phyloP scores from a whole-genome alignment of 2,888 invertebrate species.

The Lasioglossum calceatum region DNA sequence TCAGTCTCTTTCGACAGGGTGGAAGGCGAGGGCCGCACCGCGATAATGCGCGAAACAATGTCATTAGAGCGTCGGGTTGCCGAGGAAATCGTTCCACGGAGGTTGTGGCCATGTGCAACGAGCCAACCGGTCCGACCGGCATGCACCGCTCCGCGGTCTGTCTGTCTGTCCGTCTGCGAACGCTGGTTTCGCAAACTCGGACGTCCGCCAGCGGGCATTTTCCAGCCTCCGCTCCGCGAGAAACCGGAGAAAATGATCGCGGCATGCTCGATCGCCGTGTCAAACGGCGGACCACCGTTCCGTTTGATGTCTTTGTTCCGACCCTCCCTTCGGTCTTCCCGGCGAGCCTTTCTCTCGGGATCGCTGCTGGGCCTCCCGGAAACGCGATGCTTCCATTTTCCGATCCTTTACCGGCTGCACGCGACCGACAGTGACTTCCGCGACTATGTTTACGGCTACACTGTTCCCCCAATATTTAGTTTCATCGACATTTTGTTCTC shows the following conservation, averaged over 20 bases:
- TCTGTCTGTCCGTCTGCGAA: not conserved
- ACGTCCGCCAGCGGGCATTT: slow-evolving; percentile 69
- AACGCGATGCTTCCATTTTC: slow-evolving; percentile 26
- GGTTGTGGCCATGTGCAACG: not conserved
- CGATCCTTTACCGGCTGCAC: not conserved
- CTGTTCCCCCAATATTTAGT: no score
- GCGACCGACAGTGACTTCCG: no score
- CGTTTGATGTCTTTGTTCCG: slow-evolving; percentile 62
- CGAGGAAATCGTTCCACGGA: slow-evolving; percentile 1
- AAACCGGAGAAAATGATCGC: slow-evolving; percentile 52
- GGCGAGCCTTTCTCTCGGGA: slow-evolving; percentile 49
- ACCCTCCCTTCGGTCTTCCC: slow-evolving; percentile 39
- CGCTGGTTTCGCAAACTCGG: slow-evolving; percentile 71
- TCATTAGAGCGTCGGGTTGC: not conserved
- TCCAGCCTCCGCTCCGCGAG: slow-evolving; percentile 23
- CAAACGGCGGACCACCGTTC: slow-evolving; percentile 52
- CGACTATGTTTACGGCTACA: no score
- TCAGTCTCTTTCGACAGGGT: not conserved
- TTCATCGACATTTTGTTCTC: no score
- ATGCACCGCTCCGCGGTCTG: not conserved
- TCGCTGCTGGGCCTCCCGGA: slow-evolving; percentile 29
- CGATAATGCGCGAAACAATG: slow-evolving; percentile 18
- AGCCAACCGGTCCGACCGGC: slow-evolving; percentile 3
- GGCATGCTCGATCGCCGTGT: slow-evolving; percentile 42
- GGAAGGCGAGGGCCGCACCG: slow-evolving; percentile 7